Evolutionary conservation across 1,140 invertebrate genomes (phyloP).

Genomic region (Eufriesea mexicana): DNA sequence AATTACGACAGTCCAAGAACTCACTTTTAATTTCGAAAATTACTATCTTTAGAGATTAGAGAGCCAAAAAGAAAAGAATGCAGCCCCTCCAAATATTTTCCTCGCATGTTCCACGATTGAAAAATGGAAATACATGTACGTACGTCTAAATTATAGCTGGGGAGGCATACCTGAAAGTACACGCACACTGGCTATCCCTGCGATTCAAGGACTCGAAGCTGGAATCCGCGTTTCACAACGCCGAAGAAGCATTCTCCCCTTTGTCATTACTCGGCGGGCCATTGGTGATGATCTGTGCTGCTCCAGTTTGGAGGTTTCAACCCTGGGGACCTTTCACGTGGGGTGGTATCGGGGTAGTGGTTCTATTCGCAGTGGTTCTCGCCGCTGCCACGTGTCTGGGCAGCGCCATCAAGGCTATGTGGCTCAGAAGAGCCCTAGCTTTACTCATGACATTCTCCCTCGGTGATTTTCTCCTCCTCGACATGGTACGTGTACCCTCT

Average conservation of each 20-base stretch:
- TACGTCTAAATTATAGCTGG: conserved; percentile 13
- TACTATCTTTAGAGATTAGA: no score
- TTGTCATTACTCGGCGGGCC: conserved; percentile 86
- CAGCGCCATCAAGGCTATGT: conserved; percentile 78
- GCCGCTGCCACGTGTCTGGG: conserved; percentile 79
- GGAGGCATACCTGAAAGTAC: conserved; percentile 84
- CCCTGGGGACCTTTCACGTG: conserved; percentile 80
- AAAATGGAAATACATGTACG: neutral
- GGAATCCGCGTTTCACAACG: conserved; percentile 86
- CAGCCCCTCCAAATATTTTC: no score
- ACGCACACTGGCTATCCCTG: conserved; percentile 86
- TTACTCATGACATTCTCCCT: conserved; percentile 80
- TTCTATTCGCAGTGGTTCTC: conserved; percentile 76
- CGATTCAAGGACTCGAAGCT: conserved; percentile 86
- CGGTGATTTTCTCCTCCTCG: conserved; percentile 76
- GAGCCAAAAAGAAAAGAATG: no score
- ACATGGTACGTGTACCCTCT: conserved; percentile 72
- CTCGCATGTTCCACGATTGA: no score
- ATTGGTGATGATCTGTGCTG: conserved; percentile 84
- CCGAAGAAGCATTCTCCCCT: conserved; percentile 86
- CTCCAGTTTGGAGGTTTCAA: conserved; percentile 81
- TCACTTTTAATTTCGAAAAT: no score
- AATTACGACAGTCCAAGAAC: no score
- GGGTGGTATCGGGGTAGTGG: conserved; percentile 78
- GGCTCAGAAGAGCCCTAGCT: conserved; percentile 78